Evolutionary conservation across 2,888 invertebrate species (phyloP).

Genomic region (Mythimna albipuncta): DNA sequence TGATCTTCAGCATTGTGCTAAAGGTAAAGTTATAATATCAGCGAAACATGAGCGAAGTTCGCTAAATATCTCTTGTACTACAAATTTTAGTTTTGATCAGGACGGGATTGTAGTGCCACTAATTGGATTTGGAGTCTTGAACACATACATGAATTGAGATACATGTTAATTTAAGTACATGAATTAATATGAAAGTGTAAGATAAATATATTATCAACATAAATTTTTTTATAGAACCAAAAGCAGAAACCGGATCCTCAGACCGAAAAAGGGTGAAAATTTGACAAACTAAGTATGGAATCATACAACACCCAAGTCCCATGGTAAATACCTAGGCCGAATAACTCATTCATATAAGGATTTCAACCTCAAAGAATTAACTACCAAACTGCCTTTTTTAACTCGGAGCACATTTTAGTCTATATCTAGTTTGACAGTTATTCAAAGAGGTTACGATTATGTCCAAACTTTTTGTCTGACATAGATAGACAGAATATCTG

Average conservation of each 20-base stretch:
- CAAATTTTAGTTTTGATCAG: conserved; percentile 19
- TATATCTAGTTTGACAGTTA: neutral
- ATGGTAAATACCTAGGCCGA: conserved; percentile 17
- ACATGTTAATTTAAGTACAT: neutral
- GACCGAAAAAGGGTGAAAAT: neutral
- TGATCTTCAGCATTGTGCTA: conserved; percentile 7
- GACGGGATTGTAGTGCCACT: conserved; percentile 2
- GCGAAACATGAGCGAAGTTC: conserved; percentile 5
- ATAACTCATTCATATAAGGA: conserved; percentile 12
- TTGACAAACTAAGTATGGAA: conserved; percentile 1
- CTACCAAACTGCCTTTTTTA: neutral
- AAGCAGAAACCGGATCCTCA: no score
- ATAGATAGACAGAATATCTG: neutral
- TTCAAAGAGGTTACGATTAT: neutral
- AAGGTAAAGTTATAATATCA: conserved; percentile 12
- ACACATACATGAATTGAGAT: neutral
- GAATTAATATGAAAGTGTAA: neutral
- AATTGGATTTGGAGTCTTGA: conserved; percentile 3
- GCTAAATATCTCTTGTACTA: conserved; percentile 11
- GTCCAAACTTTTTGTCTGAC: neutral
- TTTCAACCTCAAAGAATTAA: neutral
- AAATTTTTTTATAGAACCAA: neutral
- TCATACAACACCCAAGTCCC: conserved; percentile 2
- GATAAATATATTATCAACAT: neutral
- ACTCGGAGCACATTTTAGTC: neutral